Conservation (phyloP, 2,888 invertebrate species). For the Pseudeuparius sepicola region DNA sequence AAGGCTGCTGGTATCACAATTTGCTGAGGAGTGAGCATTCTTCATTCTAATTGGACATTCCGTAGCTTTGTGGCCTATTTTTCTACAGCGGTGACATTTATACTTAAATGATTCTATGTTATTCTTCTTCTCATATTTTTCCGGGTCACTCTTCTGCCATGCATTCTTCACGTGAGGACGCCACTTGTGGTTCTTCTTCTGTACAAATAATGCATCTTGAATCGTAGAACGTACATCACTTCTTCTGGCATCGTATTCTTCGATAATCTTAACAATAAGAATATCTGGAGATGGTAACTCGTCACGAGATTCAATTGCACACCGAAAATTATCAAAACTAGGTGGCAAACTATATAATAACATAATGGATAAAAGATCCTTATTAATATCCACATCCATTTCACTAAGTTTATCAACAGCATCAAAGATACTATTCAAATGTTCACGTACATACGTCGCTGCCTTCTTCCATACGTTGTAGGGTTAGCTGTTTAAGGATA, state of each 20-base stretch:
- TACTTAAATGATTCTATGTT: no score
- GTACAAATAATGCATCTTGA: slow-evolving; percentile 9
- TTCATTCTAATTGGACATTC: slow-evolving; percentile 8
- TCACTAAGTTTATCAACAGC: slow-evolving; percentile 31
- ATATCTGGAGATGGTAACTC: slow-evolving; percentile 9
- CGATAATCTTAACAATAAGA: slow-evolving; percentile 28
- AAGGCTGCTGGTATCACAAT: no score
- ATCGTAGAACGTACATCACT: slow-evolving; percentile 11
- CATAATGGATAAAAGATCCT: slow-evolving; percentile 30
- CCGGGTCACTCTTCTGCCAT: no score
- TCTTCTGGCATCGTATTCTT: slow-evolving; percentile 26
- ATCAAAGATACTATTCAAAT: slow-evolving; percentile 32
- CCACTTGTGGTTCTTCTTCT: slow-evolving; percentile 6
- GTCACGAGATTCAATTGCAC: slow-evolving; percentile 28
- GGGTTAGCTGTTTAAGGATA: slow-evolving; percentile 32
- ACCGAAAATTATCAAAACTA: slow-evolving; percentile 30
- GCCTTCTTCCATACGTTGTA: slow-evolving; percentile 30
- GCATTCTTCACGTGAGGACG: no score
- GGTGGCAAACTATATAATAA: slow-evolving; percentile 30
- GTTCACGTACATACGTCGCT: slow-evolving; percentile 27
- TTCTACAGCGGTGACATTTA: slow-evolving; percentile 11
- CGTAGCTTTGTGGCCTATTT: slow-evolving; percentile 13
- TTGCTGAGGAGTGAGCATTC: no score
- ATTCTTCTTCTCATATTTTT: no score
- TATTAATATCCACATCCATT: slow-evolving; percentile 28